A percentile compares a stretch with the other conserved stretches of the same genome.
Conservation (phyloP, 2,888 invertebrate genomes). For the Leptinotarsa haldemani region DNA sequence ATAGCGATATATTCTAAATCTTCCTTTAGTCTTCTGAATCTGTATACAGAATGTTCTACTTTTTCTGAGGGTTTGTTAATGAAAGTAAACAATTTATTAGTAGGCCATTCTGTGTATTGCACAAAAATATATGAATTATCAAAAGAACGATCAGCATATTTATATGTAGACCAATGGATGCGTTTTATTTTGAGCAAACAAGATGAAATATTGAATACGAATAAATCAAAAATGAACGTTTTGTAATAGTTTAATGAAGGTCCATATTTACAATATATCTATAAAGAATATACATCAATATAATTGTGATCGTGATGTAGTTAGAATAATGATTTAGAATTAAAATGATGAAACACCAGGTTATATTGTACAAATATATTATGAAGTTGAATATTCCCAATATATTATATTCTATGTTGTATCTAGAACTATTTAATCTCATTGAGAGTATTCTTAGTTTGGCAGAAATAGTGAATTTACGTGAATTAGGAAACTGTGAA, state of each 20-base stretch:
- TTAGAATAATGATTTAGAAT: constrained; percentile 45
- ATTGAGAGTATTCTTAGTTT: constrained; percentile 14
- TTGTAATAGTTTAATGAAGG: constrained; percentile 49
- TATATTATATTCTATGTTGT: constrained; percentile 64
- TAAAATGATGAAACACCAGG: constrained; percentile 60
- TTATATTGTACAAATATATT: constrained; percentile 64
- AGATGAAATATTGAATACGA: constrained; percentile 42
- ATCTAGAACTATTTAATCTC: constrained; percentile 55
- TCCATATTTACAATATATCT: constrained; percentile 47
- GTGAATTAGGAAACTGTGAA: background rate
- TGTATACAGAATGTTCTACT: constrained; percentile 29
- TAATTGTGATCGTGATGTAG: constrained; percentile 64
- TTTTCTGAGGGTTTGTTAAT: background rate
- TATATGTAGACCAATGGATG: constrained; percentile 24
- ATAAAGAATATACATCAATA: constrained; percentile 53
- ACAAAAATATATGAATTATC: constrained; percentile 21
- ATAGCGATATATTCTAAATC: constrained; percentile 65
- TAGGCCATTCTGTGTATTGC: constrained; percentile 17
- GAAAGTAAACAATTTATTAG: background rate
- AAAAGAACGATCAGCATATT: constrained; percentile 20
- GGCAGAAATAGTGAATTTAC: constrained; percentile 19
- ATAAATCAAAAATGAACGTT: constrained; percentile 51
- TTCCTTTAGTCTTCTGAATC: constrained; percentile 61
- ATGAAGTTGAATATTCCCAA: constrained; percentile 56
- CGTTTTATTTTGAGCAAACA: constrained; percentile 25